Base-by-base conservation (phyloP, 53 echinoderm and acorn worm genomes). In the Mesocentrotus franciscanus region DNA sequence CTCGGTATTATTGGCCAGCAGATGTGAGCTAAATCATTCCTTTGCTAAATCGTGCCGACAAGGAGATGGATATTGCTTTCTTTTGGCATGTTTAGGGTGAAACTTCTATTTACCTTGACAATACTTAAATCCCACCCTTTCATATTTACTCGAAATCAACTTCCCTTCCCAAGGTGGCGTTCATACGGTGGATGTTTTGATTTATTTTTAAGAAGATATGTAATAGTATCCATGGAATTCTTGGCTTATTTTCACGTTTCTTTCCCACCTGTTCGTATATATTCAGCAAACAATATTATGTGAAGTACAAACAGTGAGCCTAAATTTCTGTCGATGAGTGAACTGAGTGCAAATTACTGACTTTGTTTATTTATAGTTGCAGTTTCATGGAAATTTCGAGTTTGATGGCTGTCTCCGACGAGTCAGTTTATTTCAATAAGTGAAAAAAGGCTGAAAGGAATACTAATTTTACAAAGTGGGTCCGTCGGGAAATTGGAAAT, bases 81-180 rank as follows among this genome's bases (percentile, higher is more conserved):
- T 26, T 87, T 87, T 87, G 87, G n/a, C 87, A 87, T 87, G 87
- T 87, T 87, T 87, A 87, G 87, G 87, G 27, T 87, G 57, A 58
- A 87, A 87, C 87, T 87, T 87, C 17, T 87, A 87, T 87, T 87
- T 87, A 87, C 87, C 87, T 87, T 57, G 59, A 87, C 87, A 87
- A 87, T 87, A 87, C 87, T 29, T 87, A 29, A 87, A 87, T 87
- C 59, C 87, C 32, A 22, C 87, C 24, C 87, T 29, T 56, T 87
- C 87, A 87, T 87, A 87, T 87, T 87, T 87, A 87, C 87, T 58
- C 58, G 56, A 87, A 87, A 29, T 29, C 57, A 87, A 58, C 87
- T 87, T 12, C 20, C 14, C 87, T 58, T 27, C 14, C 0, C 58
- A 56, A 56, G 29, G 58, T 13, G 16, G 57, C 13, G 87, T 58